Conservation (phyloP, 2,888 invertebrate species). For the Flexamia atlantica region DNA sequence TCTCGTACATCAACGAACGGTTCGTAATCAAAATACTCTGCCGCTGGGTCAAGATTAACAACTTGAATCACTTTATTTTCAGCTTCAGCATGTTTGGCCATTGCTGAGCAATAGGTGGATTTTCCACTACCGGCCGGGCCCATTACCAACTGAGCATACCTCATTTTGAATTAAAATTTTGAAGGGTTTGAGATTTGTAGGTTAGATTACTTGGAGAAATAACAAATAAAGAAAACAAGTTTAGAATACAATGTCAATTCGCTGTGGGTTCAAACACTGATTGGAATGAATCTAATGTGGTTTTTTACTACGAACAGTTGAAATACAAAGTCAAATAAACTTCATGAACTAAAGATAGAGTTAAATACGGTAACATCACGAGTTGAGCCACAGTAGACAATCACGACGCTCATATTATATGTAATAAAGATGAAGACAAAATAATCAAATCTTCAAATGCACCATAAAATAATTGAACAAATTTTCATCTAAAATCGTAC, state of each 20-base stretch:
- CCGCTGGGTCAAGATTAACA: conserved; percentile 98
- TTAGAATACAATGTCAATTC: too few species aligned
- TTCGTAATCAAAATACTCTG: conserved; percentile 96
- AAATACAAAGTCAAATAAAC: neutral
- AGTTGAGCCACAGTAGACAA: neutral
- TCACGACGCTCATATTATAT: too few species aligned
- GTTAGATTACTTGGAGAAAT: too few species aligned
- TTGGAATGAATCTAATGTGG: too few species aligned
- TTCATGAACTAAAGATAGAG: neutral
- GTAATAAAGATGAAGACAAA: too few species aligned
- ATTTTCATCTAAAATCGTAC: too few species aligned
- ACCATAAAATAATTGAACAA: too few species aligned
- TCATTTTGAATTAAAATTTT: conserved; percentile 78
- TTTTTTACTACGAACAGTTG: neutral
- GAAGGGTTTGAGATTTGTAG: neutral
- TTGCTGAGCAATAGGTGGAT: conserved; percentile 96
- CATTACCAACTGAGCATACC: conserved; percentile 96
- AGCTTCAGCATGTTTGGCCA: conserved; percentile 91
- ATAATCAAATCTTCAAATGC: too few species aligned
- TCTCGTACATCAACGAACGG: conserved; percentile 92
- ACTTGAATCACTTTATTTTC: conserved; percentile 87
- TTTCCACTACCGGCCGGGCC: conserved; percentile 99
- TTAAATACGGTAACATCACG: neutral
- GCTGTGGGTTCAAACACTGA: neutral
- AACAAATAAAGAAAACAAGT: too few species aligned